Base-by-base conservation (phyloP, 2,113 vertebrate species). In the Hiodon alosoides region DNA sequence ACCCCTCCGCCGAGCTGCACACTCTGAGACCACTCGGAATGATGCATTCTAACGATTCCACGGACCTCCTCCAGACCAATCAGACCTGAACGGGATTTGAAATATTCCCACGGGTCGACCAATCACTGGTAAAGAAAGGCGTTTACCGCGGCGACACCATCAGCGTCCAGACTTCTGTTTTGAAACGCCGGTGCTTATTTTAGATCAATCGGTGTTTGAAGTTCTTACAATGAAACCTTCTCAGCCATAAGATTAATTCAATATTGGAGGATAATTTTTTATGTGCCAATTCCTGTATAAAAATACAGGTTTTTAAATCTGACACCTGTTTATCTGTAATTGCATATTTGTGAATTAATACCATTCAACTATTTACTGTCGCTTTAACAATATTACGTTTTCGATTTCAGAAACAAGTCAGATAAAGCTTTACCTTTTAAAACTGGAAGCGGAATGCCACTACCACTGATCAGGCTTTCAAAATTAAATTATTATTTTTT, bases 81-180 rank as follows among this genome's bases (percentile, higher is more conserved):
- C 62, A 65, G 6, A 66, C 73, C 46, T 31, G 9, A 14, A 5
- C 16, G 65, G 53, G 52, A 54, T 57, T 53, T 57, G 73, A 75
- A 7, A 5, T 50, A 75, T 64, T 73, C 72, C 72, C 72, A 73
- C 59, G 59, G 72, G 62, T 68, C 65, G 54, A 46, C 73, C 73
- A 67, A 75, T 75, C 51, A 60, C 16, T 31, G 53, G 71, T 76
- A 48, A 58, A 8, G 70, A 55, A 52, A 52, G 67, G 75, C 71
- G 75, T 78, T 78, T 72, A 70, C 81, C 81, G 62, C 4, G 74
- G 83, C 16, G 76, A 81, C 81, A 73, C 67, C 76, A 60, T 52
- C 72, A 70, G 83, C 81, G 76, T 80, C 74, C 72, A 1, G 68
- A 71, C 60, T 11, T 48, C 55, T 7, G 61, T 9, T 58, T 78